A percentile compares a stretch with the other conserved stretches of the same genome.
These are phyloP conservation scores for Ia io DNA, from an alignment of 2,113 vertebrate species.

Conservation along the genomic window DNA sequence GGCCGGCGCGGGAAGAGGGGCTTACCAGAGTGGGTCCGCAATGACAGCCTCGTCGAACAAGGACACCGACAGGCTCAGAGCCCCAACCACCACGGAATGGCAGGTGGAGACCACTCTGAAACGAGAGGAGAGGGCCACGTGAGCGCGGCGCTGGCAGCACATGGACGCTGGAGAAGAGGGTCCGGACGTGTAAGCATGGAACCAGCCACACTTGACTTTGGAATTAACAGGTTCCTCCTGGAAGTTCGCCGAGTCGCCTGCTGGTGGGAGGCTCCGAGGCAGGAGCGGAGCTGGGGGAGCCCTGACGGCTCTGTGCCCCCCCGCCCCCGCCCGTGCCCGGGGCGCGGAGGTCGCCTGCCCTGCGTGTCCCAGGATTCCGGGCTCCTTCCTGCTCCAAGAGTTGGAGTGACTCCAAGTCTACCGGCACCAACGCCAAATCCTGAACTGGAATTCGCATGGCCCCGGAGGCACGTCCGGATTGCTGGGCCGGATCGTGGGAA, in stretches of 20 bases:
- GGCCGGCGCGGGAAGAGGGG: fast-evolving
- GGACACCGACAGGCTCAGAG: slow-evolving; percentile 92
- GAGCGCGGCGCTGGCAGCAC: too few species aligned
- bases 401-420: not conserved
- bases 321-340: too few species aligned
- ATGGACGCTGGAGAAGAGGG: too few species aligned
- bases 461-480: not conserved
- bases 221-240: not conserved
- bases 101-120: slow-evolving; percentile 94
- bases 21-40: slow-evolving; percentile 96
- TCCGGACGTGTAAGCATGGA: too few species aligned
- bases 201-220: too few species aligned
- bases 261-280: not conserved
- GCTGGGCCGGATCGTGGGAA: not conserved
- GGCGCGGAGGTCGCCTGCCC: too few species aligned
- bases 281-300: not conserved
- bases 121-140: slow-evolving; percentile 55
- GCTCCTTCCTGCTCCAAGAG: not conserved
- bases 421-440: not conserved
- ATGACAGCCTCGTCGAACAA: slow-evolving; percentile 91
- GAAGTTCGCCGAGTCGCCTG: not conserved
- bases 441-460: not conserved
- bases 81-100: slow-evolving; percentile 93
- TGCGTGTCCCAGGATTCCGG: too few species aligned
- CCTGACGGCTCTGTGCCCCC: too few species aligned